Evolutionary conservation across 2,797 vertebrate genomes (phyloP).

Genomic region (Chaunax sp.): DNA sequence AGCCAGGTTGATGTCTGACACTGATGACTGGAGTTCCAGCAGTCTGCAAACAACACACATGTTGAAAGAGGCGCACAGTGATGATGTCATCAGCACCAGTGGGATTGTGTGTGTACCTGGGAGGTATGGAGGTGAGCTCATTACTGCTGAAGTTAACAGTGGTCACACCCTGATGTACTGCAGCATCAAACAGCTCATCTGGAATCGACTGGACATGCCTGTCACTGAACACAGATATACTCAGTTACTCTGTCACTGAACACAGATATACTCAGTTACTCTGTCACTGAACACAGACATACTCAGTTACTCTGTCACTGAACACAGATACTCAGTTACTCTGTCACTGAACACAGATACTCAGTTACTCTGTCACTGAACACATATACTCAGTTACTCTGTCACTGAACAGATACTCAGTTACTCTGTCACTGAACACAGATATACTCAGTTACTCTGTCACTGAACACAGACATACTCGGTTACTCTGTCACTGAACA

Average conservation of each 20-base stretch:
- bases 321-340: too few species aligned
- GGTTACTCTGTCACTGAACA: too few species aligned
- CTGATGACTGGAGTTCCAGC: constrained; percentile 84
- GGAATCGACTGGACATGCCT: constrained; percentile 88
- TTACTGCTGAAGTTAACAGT: constrained; percentile 94
- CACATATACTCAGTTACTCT: too few species aligned
- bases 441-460: too few species aligned
- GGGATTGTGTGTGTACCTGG: constrained; percentile 83
- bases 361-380: too few species aligned
- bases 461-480: too few species aligned
- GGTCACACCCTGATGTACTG: constrained; percentile 74
- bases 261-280: too few species aligned
- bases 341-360: too few species aligned
- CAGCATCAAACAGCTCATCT: constrained; percentile 87
- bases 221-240: constrained; percentile 79
- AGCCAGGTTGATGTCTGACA: constrained; percentile 89
- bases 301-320: too few species aligned
- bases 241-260: background rate
- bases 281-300: too few species aligned
- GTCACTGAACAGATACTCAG: too few species aligned
- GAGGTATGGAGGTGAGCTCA: constrained; percentile 86
- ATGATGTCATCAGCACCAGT: background rate
- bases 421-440: too few species aligned
- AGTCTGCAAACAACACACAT: constrained; percentile 80
- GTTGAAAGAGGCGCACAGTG: constrained; percentile 1